A percentile compares a stretch with the other conserved stretches of the same genome.
phyloP scores from a whole-genome alignment of 2,113 vertebrate genomes.

The Saccopteryx leptura region DNA sequence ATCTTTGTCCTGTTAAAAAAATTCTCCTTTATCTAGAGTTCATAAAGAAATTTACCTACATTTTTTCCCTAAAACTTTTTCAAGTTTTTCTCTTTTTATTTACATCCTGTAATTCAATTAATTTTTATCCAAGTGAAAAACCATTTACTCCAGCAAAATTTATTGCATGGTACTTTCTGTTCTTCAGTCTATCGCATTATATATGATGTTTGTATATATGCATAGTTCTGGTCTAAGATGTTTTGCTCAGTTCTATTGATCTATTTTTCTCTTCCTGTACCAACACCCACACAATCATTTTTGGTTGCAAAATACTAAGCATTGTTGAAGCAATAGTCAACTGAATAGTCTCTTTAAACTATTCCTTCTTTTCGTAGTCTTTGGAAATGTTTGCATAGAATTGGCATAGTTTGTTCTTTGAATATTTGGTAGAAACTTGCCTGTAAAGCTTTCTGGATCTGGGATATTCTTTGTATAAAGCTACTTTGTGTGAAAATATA shows the following conservation, averaged over 20 bases:
- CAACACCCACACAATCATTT: neutral
- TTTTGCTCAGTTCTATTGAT: neutral
- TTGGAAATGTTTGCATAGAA: conserved; percentile 20
- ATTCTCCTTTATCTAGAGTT: neutral
- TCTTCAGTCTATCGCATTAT: neutral
- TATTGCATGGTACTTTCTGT: neutral
- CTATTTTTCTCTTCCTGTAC: neutral
- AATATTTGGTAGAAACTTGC: conserved; percentile 5
- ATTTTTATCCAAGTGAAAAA: neutral
- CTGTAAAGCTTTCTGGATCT: neutral
- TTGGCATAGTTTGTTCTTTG: neutral
- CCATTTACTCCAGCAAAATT: neutral
- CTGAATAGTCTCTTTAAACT: neutral
- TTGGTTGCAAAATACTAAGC: neutral
- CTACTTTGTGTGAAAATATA: neutral
- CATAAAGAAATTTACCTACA: neutral
- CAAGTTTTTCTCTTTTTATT: conserved; percentile 11
- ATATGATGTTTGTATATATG: neutral
- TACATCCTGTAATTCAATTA: neutral
- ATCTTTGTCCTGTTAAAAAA: neutral
- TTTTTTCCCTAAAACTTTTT: conserved; percentile 23
- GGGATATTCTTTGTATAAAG: conserved; percentile 13
- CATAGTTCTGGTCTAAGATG: neutral
- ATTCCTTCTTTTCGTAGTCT: neutral
- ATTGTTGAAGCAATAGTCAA: neutral